phyloP scores from a whole-genome alignment of 2,888 invertebrate species.

The Brenthis hecate region DNA sequence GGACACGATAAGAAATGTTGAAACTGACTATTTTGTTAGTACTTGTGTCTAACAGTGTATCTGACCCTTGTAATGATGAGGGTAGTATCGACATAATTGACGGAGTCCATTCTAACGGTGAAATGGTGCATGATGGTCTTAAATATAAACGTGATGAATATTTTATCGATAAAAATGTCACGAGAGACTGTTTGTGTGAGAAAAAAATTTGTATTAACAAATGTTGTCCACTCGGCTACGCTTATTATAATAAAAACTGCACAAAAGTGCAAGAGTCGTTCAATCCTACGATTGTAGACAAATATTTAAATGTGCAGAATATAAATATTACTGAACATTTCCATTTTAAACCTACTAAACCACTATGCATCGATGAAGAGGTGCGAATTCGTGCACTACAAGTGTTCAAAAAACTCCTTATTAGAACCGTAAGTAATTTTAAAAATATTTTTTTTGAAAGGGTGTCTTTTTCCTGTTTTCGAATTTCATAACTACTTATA shows the following conservation, averaged over 20 bases:
- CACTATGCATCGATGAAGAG: constrained; percentile 48
- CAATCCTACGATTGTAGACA: constrained; percentile 54
- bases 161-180: constrained; percentile 45
- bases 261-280: constrained; percentile 45
- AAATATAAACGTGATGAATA: constrained; percentile 52
- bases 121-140: constrained; percentile 47
- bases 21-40: constrained; percentile 40
- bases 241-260: constrained; percentile 49
- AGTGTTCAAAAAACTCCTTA: background rate
- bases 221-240: constrained; percentile 60
- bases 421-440: constrained; percentile 30
- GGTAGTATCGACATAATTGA: constrained; percentile 52
- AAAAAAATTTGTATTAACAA: constrained; percentile 55
- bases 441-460: background rate
- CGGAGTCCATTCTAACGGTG: constrained; percentile 48
- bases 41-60: constrained; percentile 39
- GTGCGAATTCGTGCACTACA: constrained; percentile 31
- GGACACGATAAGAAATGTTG: constrained; percentile 41
- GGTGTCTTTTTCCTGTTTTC: too few species aligned
- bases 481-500: too few species aligned
- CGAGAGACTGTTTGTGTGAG: constrained; percentile 53
- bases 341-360: constrained; percentile 53
- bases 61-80: constrained; percentile 46
- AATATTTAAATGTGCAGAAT: constrained; percentile 42
- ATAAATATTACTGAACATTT: constrained; percentile 50